Conservation (phyloP, 2,797 vertebrate species). For the Ibycter americanus region DNA sequence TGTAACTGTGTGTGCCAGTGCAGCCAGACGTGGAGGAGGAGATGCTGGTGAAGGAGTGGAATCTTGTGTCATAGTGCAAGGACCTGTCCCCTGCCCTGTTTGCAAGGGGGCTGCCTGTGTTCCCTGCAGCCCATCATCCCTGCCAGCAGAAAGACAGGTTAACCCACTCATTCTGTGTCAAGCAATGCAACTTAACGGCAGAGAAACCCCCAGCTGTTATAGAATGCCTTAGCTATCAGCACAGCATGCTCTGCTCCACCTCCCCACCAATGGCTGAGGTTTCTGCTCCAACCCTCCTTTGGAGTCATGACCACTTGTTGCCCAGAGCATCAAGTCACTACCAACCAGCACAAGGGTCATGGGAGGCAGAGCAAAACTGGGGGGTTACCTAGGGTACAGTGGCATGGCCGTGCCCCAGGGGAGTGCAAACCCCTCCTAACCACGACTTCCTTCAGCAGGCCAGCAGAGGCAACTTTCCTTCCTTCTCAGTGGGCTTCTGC, state of each 20-base stretch:
- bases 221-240: not conserved
- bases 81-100: not conserved
- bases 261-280: not conserved
- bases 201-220: not conserved
- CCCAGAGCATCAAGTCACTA: not conserved
- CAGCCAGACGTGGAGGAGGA: not conserved
- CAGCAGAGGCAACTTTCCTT: not conserved
- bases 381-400: not conserved
- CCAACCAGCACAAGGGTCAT: not conserved
- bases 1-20: rapidly evolving
- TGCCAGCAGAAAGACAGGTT: not conserved
- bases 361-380: not conserved
- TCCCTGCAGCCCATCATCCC: not conserved
- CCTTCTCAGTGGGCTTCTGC: not conserved
- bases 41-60: not conserved
- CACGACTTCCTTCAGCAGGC: not conserved
- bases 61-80: not conserved
- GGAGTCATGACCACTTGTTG: not conserved
- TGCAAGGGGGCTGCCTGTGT: not conserved
- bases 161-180: not conserved
- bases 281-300: not conserved
- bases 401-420: rapidly evolving
- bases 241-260: not conserved
- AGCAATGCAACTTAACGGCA: not conserved
- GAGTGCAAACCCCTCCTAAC: not conserved